phyloP scores from a whole-genome alignment of 1,140 invertebrate species.

The Triops cancriformis region DNA sequence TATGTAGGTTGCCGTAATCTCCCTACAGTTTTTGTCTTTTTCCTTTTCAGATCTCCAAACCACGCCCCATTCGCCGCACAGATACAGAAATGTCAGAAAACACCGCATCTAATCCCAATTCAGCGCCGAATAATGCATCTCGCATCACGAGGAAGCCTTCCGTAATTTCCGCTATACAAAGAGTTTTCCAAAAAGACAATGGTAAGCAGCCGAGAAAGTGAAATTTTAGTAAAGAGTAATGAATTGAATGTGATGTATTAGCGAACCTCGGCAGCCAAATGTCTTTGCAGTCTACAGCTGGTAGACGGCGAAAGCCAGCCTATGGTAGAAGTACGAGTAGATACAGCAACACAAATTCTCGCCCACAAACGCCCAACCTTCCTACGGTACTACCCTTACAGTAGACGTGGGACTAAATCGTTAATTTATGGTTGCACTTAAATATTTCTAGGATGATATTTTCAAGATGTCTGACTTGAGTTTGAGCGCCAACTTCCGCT shows the following conservation, averaged over 20 bases:
- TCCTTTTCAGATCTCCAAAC: background rate
- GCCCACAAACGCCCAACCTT: slow-evolving; percentile 11
- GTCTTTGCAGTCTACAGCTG: slow-evolving; percentile 20
- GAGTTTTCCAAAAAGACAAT: slow-evolving; percentile 28
- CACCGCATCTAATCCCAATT: slow-evolving; percentile 14
- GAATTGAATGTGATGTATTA: slow-evolving; percentile 19
- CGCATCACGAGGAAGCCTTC: slow-evolving; percentile 26
- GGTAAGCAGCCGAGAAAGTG: slow-evolving; percentile 25
- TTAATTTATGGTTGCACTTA: no score
- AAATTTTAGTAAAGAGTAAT: slow-evolving; percentile 3
- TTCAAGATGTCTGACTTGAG: slow-evolving; percentile 29
- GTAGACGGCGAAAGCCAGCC: slow-evolving; percentile 17
- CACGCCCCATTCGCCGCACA: background rate
- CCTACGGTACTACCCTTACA: background rate
- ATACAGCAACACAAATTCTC: slow-evolving; percentile 19
- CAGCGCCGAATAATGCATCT: background rate
- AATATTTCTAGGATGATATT: slow-evolving; percentile 25
- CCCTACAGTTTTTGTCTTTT: background rate
- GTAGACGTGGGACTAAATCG: no score
- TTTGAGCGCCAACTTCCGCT: slow-evolving; percentile 19
- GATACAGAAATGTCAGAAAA: background rate
- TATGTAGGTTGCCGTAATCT: background rate
- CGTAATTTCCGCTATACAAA: slow-evolving; percentile 28
- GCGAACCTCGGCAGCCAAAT: slow-evolving; percentile 27
- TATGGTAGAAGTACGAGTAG: slow-evolving; percentile 21